These are phyloP conservation scores for Procavia capensis DNA, from an alignment of 2,113 vertebrate species.

Conservation along the genomic window DNA sequence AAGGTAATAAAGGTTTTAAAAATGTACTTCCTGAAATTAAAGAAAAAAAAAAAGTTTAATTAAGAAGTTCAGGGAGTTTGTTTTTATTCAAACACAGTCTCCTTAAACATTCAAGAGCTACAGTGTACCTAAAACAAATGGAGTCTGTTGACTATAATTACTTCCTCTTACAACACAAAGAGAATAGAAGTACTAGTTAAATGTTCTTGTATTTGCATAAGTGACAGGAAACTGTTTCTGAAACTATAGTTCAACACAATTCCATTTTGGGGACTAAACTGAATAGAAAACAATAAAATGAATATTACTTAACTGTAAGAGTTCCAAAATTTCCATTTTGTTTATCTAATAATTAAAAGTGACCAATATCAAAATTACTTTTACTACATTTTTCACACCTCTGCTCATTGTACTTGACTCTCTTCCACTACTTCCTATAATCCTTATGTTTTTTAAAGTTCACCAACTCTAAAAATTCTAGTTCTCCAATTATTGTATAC, in stretches of 20 bases:
- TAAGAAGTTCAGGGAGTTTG: conserved; percentile 33
- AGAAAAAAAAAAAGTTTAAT: conserved; percentile 53
- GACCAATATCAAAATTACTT: not conserved
- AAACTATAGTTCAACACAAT: not conserved
- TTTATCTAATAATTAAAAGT: not conserved
- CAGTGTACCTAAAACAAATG: conserved; percentile 66
- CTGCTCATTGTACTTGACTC: not conserved
- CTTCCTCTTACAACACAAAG: conserved; percentile 1
- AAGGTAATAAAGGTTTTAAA: conserved; percentile 52
- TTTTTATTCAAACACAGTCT: conserved; percentile 68
- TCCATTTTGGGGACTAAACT: conserved; percentile 45
- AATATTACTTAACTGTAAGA: not conserved
- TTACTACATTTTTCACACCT: not conserved
- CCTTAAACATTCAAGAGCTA: conserved; percentile 60
- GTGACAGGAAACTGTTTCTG: conserved; percentile 46
- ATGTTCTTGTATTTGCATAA: conserved; percentile 56
- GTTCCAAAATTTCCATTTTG: not conserved
- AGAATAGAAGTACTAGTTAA: conserved; percentile 61
- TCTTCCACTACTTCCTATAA: not conserved
- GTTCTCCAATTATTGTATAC: not conserved
- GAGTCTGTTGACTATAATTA: conserved; percentile 58
- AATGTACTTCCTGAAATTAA: not conserved
- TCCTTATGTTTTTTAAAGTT: too few relatives aligned
- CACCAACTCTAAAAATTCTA: not conserved
- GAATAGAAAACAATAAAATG: not conserved